Conservation (phyloP, 2,113 vertebrate genomes). For the Centropristis striata region DNA sequence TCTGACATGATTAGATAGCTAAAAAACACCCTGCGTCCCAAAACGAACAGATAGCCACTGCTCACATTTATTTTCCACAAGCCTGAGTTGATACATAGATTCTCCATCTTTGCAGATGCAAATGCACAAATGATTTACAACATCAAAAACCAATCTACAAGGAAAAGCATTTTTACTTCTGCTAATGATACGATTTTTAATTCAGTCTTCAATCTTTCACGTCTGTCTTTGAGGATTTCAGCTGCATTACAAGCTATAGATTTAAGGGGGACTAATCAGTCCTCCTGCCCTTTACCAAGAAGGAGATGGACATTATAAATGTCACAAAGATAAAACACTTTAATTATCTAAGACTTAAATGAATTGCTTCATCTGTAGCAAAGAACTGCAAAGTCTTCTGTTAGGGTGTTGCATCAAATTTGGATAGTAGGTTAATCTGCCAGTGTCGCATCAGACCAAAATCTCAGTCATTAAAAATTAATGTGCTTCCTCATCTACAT, state of each 20-base stretch:
- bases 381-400: constrained; percentile 25
- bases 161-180: neutral
- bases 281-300: constrained; percentile 59
- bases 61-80: neutral
- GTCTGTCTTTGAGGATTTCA: constrained; percentile 25
- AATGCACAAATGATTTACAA: neutral
- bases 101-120: neutral
- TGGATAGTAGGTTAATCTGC: constrained; percentile 41
- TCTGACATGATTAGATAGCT: neutral
- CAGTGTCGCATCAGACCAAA: constrained; percentile 37
- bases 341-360: constrained; percentile 59
- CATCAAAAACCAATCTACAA: neutral
- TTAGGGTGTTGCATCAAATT: constrained; percentile 29
- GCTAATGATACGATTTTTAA: constrained; percentile 3
- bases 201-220: constrained; percentile 25
- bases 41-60: neutral
- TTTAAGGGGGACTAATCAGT: constrained; percentile 59
- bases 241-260: constrained; percentile 27
- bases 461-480: constrained; percentile 44
- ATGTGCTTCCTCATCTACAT: constrained; percentile 27
- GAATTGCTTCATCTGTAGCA: constrained; percentile 36
- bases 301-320: constrained; percentile 64
- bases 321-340: constrained; percentile 68
- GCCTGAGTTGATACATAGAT: neutral
- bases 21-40: neutral